Evolutionary conservation across 2,888 invertebrate genomes (phyloP).

Genomic region (Flexamia atlantica): DNA sequence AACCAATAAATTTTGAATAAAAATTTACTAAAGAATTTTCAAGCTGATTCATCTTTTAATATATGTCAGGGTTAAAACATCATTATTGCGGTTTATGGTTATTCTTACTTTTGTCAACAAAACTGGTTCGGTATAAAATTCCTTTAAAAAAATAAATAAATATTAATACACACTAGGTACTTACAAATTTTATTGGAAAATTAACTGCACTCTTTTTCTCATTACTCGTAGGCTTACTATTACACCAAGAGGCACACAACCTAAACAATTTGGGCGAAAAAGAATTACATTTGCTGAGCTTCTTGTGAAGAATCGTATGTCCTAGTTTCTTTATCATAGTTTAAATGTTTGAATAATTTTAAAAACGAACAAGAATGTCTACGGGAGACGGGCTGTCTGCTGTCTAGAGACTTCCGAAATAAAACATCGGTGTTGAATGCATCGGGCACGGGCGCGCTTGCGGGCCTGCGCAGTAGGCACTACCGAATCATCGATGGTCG

Average conservation of each 20-base stretch:
- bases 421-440: not conserved
- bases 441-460: not conserved
- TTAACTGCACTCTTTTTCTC: too few relatives aligned
- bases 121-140: too few relatives aligned
- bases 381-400: not conserved
- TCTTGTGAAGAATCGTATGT: not conserved
- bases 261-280: not conserved
- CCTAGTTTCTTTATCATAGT: conserved; percentile 28
- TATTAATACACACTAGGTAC: too few relatives aligned
- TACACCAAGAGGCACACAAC: not conserved
- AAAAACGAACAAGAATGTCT: not conserved
- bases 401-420: conserved; percentile 18
- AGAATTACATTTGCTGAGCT: conserved; percentile 15
- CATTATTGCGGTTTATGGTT: too few relatives aligned
- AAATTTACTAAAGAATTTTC: too few relatives aligned
- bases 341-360: conserved; percentile 3
- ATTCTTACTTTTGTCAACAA: too few relatives aligned
- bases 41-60: too few relatives aligned
- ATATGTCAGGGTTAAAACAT: too few relatives aligned
- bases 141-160: too few relatives aligned
- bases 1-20: too few relatives aligned
- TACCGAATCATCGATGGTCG: not conserved
- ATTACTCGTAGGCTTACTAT: too few relatives aligned
- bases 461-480: conserved; percentile 5
- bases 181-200: too few relatives aligned